Evolutionary conservation across 2,113 vertebrate genomes (phyloP), one percentile per base, ranked within the genome.

Genomic region (Sitta europaea): DNA sequence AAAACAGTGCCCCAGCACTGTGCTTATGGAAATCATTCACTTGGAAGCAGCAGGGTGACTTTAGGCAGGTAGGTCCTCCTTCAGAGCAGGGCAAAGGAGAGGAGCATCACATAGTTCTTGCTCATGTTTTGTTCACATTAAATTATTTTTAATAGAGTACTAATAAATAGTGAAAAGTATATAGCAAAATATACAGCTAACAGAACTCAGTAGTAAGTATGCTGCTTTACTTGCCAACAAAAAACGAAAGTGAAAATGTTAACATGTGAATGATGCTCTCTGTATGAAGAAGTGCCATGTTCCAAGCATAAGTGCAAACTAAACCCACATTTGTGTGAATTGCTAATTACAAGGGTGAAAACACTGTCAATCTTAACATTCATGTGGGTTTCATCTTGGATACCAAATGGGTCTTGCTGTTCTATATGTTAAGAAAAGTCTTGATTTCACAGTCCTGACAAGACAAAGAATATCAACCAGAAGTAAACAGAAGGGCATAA

Each of bases 301-400:
- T 96, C 92, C 88, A 94, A 95, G 75, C 78, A 11, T 58, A 96
- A 93, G 90, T 93, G 93, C 92, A 97, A 96, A 96, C 92, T 88
- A 86, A 97, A 95, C 81, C 63, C 92, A 86, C 88, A 83, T 97
- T 96, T 96, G 95, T 92, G 92, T 94, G 94, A 97, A 95, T 81
- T 90, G 68, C 75, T 96, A 96, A 96, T 97, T 97, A 95, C 88
- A 88, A 95, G 93, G 94, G 93, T 94, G 95, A 96, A 96, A 96
- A 96, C 78, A 93, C 94, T 95, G 93, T 95, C 94, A 96, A 88
- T 96, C 88, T 96, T 93, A 96, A 78, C 78, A 55, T 63, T 93
- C 94, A 90, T 94, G 92, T 95, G 92, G 92, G 88, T 92, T 96
- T 94, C 85, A 23, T 96, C 90, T 96, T 83, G 57, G 88, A 90